Base-by-base conservation (phyloP, 2,113 vertebrate species). In the Dasyurus viverrinus region DNA sequence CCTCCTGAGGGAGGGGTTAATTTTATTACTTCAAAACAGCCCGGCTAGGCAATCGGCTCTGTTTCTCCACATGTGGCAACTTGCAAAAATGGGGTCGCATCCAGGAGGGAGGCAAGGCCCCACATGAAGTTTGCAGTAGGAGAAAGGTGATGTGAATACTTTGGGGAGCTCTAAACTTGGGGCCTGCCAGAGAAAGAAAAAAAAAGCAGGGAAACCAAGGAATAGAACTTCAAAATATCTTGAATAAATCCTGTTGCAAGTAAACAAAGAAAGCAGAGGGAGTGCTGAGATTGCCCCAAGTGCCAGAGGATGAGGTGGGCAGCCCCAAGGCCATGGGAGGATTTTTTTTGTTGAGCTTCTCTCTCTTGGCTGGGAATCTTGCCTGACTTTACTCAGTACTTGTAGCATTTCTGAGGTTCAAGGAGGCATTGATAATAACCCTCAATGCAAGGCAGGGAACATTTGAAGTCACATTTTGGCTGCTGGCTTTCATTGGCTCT, bases 1-100 rank as follows among this genome's bases (percentile, higher is more conserved):
- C 68, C 89, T 96, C 27, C 57, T 89, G 94, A n/a, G 36, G 95
- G 89, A 90, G 96, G 90, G 89, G 89, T 94, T 10, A 2, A 42
- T 97, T 96, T 94, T 94, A 89, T 96, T 91, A 93, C 96, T 95
- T 96, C 94, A 96, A 94, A 97, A 94, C 92, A 95, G 94, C 93
- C 91, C 14, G 94, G 54, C 90, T 93, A 92, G 97, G 95, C 90
- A 90, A 50, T 89, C 93, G 95, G 96, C 50, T n/a, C 50, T 26
- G n/a, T 84, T 84, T 84, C 68, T 90, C 89, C 92, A 93, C 95
- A 55, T 46, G 96, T 89, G 52, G 92, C 91, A 94, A 96, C 97
- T 94, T 97, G 97, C 54, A 90, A 93, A 84, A 95, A 60, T 36
- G 89, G 90, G 93, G 90, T 60, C 89, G 6, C 96, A 96, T 94